Base-by-base conservation (phyloP, 1,140 invertebrate species). In the Trachymyrmex septentrionalis region DNA sequence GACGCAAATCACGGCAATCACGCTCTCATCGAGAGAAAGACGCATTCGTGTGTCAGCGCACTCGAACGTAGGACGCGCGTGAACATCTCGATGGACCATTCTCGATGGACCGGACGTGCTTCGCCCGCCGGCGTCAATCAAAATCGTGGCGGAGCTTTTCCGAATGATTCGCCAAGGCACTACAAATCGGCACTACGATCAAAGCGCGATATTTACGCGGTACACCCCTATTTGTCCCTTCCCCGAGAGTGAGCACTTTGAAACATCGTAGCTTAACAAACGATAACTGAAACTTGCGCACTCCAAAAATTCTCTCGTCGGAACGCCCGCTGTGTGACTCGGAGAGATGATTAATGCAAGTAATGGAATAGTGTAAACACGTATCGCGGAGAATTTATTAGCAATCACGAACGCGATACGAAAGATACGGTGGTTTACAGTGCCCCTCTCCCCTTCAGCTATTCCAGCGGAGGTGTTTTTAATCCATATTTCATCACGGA, bases 191-290 rank as follows among this genome's bases (percentile, higher is more conserved):
- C n/a, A n/a, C n/a, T 67, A 30, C 66, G 50, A 71, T 61, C 55
- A 57, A 81, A 57, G 30, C 3, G 34, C 64, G 78, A 82, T n/a
- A 19, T 61, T 19, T 21, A 80, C 76, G 44, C 57, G 75, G n/a
- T n/a, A 53, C 9, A 80, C 38, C 55, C 24, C 30, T 30, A 30
- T 30, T 16, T 27, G 66, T 34, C 53, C 10, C 38, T 14, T 24
- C 19, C 53, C 53, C 12, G 14, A 44, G 19, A 73, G 67, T 73
- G 80, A n/a, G n/a, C 67, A 73, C 55, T 61, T 73, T 73, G 16
- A 4, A 71, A 59, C 55, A 82, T 71, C 50, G 67, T 24, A 81
- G 77, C 48, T 69, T 44, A 48, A 67, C 67, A n/a, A n/a, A 59
- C 67, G 38, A 53, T 19, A 66, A 24, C 67, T 73, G 24, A 61